A percentile compares a stretch with the other conserved stretches of the same genome.
Evolutionary conservation across 2,797 vertebrate species (phyloP).

Genomic region (Sebastes taczanowskii): DNA sequence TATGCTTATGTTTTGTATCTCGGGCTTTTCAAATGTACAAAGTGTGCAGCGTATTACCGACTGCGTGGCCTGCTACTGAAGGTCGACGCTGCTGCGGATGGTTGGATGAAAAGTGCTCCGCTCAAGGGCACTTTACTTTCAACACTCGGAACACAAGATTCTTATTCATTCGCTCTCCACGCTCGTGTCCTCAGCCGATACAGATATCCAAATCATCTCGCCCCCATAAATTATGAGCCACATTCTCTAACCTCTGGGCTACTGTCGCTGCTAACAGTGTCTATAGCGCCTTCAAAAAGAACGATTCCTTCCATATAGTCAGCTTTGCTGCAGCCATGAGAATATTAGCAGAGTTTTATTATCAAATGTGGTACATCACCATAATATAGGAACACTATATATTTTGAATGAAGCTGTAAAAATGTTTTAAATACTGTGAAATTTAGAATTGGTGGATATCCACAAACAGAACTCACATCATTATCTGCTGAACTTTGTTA

Average conservation of each 20-base stretch:
- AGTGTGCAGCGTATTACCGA: not conserved
- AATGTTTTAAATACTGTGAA: not conserved
- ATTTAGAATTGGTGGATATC: not conserved
- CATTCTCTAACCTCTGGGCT: not conserved
- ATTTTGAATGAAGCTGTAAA: not conserved
- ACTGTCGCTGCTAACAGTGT: not conserved
- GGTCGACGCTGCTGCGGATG: not conserved
- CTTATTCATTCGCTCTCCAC: slow-evolving; percentile 19
- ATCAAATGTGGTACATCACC: not conserved
- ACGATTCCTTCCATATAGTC: not conserved
- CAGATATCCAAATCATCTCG: slow-evolving; percentile 2
- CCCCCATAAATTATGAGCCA: not conserved
- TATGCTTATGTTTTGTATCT: not conserved
- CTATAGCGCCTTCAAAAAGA: not conserved
- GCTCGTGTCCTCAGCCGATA: not conserved
- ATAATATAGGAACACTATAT: not conserved
- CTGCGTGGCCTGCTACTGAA: not conserved
- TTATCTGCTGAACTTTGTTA: not conserved
- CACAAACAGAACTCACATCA: not conserved
- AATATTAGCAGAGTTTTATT: not conserved
- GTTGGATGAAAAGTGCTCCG: not conserved
- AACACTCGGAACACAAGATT: not conserved
- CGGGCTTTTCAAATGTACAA: not conserved
- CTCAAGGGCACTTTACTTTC: slow-evolving; percentile 17
- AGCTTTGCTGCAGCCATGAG: not conserved